phyloP scores from a whole-genome alignment of 2,888 invertebrate genomes.

The Archaeoteleia sp. region DNA sequence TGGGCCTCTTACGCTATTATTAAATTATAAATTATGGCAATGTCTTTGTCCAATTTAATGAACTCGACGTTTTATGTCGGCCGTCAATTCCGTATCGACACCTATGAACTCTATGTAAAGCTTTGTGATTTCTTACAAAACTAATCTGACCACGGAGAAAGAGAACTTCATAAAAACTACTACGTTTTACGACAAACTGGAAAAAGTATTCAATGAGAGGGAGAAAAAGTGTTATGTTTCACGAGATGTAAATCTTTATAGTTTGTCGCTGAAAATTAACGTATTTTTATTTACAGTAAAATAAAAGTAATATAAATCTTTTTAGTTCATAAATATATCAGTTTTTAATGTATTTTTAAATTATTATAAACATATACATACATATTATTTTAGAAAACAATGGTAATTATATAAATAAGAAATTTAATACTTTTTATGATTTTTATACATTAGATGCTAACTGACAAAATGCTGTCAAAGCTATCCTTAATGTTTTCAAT shows the following conservation, averaged over 20 bases:
- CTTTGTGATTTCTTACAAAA: not conserved
- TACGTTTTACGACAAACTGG: not conserved
- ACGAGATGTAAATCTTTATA: not conserved
- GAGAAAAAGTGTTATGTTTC: not conserved
- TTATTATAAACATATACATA: no score
- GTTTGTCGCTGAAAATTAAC: not conserved
- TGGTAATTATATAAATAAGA: no score
- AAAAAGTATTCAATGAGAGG: no score
- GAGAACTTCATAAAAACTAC: not conserved
- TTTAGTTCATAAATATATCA: no score
- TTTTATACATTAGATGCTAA: no score
- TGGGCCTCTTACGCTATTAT: conserved; percentile 71
- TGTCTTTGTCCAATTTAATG: conserved; percentile 68
- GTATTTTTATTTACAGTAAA: no score
- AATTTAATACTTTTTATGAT: no score
- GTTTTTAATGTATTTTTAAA: no score
- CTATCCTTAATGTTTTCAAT: no score
- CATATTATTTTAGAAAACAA: no score
- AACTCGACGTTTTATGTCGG: conserved; percentile 67
- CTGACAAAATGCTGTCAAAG: no score
- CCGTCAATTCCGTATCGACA: conserved; percentile 59
- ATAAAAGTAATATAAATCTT: no score
- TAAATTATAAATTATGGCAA: conserved; percentile 74
- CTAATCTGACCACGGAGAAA: not conserved
- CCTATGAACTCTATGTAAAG: conserved; percentile 15